Conservation (phyloP, 2,113 vertebrate genomes). For the Leptobrachium ailaonicum region DNA sequence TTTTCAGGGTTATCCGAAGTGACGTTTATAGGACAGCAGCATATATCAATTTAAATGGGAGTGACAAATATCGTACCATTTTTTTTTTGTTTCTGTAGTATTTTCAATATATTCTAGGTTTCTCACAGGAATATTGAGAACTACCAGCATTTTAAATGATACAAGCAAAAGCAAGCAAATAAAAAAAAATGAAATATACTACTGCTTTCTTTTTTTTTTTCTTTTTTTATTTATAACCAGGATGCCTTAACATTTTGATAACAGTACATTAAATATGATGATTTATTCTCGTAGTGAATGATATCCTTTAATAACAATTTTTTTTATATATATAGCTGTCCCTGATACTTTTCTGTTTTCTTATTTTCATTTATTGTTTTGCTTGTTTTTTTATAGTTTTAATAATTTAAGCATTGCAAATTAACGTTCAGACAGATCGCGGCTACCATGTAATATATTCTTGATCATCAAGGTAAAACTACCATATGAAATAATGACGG, state of each 20-base stretch:
- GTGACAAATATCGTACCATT: constrained; percentile 77
- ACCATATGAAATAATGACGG: too few relatives aligned
- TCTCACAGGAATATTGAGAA: constrained; percentile 59
- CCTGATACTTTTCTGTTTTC: constrained; percentile 41
- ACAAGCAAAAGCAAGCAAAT: constrained; percentile 48
- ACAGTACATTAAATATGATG: constrained; percentile 45
- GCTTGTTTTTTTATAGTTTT: too few relatives aligned
- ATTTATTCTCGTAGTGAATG: constrained; percentile 34
- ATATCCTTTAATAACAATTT: constrained; percentile 49
- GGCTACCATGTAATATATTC: too few relatives aligned
- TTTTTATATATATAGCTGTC: not conserved
- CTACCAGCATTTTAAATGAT: constrained; percentile 61
- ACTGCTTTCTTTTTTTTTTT: constrained; percentile 10
- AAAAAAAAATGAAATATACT: constrained; percentile 52
- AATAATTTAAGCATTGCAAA: too few relatives aligned
- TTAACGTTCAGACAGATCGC: too few relatives aligned
- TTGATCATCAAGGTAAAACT: too few relatives aligned
- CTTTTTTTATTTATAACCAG: constrained; percentile 39
- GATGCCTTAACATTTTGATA: constrained; percentile 39
- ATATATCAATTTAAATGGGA: constrained; percentile 81
- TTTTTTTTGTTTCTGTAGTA: constrained; percentile 67
- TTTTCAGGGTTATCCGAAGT: constrained; percentile 86
- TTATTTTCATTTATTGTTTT: constrained; percentile 34
- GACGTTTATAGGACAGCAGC: constrained; percentile 84
- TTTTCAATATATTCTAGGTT: constrained; percentile 66